Percentiles rank a stretch among this genome's conserved stretches.
phyloP scores from a whole-genome alignment of 2,888 invertebrate genomes.

The Mechanitis mazaeus region DNA sequence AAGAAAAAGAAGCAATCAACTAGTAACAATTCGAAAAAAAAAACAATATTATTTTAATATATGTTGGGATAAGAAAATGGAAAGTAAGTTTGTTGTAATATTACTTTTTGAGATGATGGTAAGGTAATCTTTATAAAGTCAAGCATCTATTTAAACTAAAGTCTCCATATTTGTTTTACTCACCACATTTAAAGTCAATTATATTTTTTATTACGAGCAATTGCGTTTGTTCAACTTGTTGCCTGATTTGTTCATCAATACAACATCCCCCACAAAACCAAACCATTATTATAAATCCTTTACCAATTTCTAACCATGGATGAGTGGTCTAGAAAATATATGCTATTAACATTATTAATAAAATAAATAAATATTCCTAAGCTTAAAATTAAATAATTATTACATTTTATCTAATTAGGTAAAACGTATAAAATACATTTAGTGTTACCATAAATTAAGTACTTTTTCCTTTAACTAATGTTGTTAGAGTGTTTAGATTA shows the following conservation, averaged over 20 bases:
- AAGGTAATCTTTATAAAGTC: neutral
- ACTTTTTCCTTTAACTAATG: too few relatives aligned
- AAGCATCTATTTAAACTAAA: neutral
- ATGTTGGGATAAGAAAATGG: too few relatives aligned
- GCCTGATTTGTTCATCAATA: conserved; percentile 43
- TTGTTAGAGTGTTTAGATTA: too few relatives aligned
- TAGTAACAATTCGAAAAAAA: too few relatives aligned
- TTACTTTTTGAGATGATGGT: too few relatives aligned
- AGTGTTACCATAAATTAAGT: too few relatives aligned
- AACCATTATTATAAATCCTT: conserved; percentile 39
- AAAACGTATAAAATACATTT: too few relatives aligned
- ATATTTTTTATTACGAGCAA: conserved; percentile 48
- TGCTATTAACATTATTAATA: neutral
- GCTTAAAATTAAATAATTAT: neutral
- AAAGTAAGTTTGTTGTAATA: too few relatives aligned
- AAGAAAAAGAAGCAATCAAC: too few relatives aligned
- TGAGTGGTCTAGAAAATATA: conserved; percentile 31
- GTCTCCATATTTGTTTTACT: conserved; percentile 18
- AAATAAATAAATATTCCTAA: too few relatives aligned
- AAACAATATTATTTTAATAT: too few relatives aligned
- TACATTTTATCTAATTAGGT: too few relatives aligned
- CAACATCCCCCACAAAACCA: conserved; percentile 47
- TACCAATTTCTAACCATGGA: conserved; percentile 40
- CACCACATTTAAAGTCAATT: conserved; percentile 54
- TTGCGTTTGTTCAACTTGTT: conserved; percentile 47